Conservation (phyloP, 2,113 vertebrate species). For the Epinephelus moara region DNA sequence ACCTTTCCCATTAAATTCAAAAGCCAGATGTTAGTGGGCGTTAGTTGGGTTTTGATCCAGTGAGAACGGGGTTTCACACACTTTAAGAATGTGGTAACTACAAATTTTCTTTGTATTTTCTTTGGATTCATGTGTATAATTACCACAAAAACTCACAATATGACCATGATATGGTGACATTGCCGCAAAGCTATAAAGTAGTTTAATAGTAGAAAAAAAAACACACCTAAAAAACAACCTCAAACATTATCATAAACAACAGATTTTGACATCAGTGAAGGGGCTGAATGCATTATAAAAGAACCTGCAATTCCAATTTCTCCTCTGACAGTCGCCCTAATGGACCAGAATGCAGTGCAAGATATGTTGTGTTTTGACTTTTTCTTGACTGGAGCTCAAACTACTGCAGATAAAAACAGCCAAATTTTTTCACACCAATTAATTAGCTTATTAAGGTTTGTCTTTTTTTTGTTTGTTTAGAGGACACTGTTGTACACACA, state of each 20-base stretch:
- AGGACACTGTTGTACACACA: constrained; percentile 27
- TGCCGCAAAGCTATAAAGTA: not conserved
- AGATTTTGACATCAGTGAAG: not conserved
- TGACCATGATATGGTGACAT: not conserved
- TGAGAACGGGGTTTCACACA: too few species aligned
- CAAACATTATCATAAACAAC: constrained; percentile 21
- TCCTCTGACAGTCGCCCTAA: constrained; percentile 34
- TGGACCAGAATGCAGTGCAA: constrained; percentile 31
- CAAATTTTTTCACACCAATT: constrained; percentile 40
- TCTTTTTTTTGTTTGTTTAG: constrained; percentile 38
- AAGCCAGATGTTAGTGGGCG: too few species aligned
- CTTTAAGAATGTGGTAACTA: not conserved
- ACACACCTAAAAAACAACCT: not conserved
- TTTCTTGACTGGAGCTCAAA: constrained; percentile 50
- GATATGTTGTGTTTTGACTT: constrained; percentile 49
- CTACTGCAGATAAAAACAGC: constrained; percentile 37
- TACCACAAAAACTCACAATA: not conserved
- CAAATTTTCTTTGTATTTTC: not conserved
- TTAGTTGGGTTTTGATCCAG: too few species aligned
- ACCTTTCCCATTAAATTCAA: too few species aligned
- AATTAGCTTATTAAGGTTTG: constrained; percentile 53
- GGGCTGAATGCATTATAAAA: constrained; percentile 18
- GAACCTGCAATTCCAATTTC: not conserved
- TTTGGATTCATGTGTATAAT: not conserved
- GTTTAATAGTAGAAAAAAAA: not conserved